Conservation (phyloP, 2,888 invertebrate genomes). For the Zaprionus obscuricornis region DNA sequence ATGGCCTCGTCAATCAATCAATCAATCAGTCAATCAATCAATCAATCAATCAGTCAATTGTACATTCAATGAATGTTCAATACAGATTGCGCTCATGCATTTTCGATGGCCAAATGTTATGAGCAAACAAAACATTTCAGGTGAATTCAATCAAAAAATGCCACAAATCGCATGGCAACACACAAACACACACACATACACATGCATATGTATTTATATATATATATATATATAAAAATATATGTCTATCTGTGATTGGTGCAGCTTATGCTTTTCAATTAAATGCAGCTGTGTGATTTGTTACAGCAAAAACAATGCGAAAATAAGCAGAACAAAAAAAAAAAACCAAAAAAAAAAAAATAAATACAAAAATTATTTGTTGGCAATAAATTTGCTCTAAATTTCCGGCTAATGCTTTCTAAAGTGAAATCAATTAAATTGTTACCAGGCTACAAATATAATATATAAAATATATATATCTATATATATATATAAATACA, state of each 20-base stretch:
- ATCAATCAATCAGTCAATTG: slow-evolving; percentile 62
- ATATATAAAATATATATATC: neutral
- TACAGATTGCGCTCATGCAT: slow-evolving; percentile 18
- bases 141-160: slow-evolving; percentile 57
- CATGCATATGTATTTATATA: neutral
- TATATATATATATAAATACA: neutral
- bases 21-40: neutral
- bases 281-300: slow-evolving; percentile 45
- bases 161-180: slow-evolving; percentile 19
- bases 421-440: slow-evolving; percentile 49
- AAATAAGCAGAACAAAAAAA: neutral
- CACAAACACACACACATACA: neutral
- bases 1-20: slow-evolving; percentile 18
- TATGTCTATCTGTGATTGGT: neutral
- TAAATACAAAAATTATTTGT: neutral
- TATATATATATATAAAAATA: slow-evolving; percentile 1
- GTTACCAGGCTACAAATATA: slow-evolving; percentile 4
- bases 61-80: slow-evolving; percentile 8
- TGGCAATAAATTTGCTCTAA: slow-evolving; percentile 8
- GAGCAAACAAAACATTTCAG: slow-evolving; percentile 37
- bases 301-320: slow-evolving; percentile 1
- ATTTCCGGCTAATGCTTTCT: slow-evolving; percentile 26
- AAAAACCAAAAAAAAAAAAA: slow-evolving; percentile 9
- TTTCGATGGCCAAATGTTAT: slow-evolving; percentile 47
- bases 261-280: slow-evolving; percentile 37